These are phyloP conservation scores for Columbina picui DNA, from an alignment of 2,113 vertebrate species.

Conservation along the genomic window DNA sequence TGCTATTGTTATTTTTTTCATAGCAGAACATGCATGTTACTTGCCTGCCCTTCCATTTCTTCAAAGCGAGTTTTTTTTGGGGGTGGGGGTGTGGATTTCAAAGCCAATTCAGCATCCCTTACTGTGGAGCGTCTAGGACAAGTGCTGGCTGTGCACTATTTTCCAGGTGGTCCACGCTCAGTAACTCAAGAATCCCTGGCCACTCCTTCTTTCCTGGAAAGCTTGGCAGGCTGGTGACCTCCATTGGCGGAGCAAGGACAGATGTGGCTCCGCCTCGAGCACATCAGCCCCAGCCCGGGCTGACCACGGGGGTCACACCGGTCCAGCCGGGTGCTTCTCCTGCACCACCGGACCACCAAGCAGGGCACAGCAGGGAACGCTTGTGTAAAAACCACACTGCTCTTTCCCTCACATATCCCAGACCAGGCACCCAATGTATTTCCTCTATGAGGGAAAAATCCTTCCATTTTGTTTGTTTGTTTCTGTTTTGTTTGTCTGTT, in stretches of 20 bases:
- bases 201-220: constrained; percentile 71
- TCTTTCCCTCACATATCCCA: neutral
- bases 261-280: constrained; percentile 31
- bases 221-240: constrained; percentile 20
- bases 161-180: constrained; percentile 24
- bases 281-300: neutral
- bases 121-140: neutral
- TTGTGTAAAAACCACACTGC: neutral
- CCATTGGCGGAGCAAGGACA: constrained; percentile 10
- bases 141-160: neutral
- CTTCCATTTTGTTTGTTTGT: neutral
- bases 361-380: neutral
- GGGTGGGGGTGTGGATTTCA: neutral
- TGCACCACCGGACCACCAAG: neutral
- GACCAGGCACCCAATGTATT: rapidly evolving
- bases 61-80: neutral
- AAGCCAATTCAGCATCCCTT: neutral
- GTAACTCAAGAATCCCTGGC: neutral
- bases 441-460: neutral
- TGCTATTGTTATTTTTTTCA: neutral
- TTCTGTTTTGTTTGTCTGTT: neutral
- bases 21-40: constrained; percentile 28
- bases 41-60: constrained; percentile 63
- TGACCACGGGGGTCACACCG: neutral
- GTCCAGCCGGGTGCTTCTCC: neutral